Evolutionary conservation across 2,797 vertebrate genomes (phyloP).

Genomic region (Peromyscus aztecus): DNA sequence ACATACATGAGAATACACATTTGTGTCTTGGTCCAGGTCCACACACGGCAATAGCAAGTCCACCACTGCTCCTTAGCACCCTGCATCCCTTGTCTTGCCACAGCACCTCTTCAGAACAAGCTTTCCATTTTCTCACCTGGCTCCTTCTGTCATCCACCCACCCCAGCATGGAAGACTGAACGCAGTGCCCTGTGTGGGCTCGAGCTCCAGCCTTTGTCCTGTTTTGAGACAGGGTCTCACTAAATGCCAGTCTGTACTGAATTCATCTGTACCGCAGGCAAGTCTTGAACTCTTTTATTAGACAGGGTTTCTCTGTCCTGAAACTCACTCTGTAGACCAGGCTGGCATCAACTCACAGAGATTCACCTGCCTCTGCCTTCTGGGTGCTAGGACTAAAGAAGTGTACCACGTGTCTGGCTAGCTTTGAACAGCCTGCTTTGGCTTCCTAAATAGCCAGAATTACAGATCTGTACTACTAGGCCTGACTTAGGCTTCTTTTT

Average conservation of each 20-base stretch:
- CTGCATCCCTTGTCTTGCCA: not conserved
- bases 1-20: not conserved
- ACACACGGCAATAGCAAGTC: accelerated
- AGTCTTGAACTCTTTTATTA: not conserved
- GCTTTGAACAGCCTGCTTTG: not conserved
- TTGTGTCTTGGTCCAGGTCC: not conserved
- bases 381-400: not conserved
- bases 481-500: not conserved
- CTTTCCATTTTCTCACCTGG: not conserved
- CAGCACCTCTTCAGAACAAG: not conserved
- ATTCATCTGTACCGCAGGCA: not conserved
- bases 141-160: not conserved
- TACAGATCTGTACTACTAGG: not conserved
- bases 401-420: not conserved
- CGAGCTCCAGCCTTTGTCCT: not conserved
- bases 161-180: not conserved
- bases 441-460: not conserved
- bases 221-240: not conserved
- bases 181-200: not conserved
- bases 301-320: not conserved
- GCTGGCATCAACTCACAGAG: not conserved
- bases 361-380: not conserved
- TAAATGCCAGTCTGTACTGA: not conserved
- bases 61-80: accelerated
- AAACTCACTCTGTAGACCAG: not conserved